Base-by-base conservation (phyloP, 1,140 invertebrate species). In the Heterodera carotae region DNA sequence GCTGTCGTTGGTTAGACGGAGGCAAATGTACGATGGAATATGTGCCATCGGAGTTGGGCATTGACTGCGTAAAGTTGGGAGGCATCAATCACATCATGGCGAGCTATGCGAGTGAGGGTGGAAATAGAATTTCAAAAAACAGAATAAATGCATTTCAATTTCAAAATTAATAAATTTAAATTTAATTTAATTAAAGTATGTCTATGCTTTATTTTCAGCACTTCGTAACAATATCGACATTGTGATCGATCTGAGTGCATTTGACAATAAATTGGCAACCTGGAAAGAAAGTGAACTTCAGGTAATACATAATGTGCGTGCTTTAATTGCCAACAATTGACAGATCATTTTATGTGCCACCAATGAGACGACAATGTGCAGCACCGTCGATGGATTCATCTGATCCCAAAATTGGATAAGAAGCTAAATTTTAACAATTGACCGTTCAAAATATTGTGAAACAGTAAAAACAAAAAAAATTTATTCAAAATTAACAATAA, bases 221-320 rank as follows among this genome's bases (percentile, higher is more conserved):
- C 72, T 74, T 59, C 72, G 72, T 25, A 74, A 74, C 15, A 64
- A 74, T 15, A 74, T 74, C 39, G 36, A 74, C 2, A 34, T 74
- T 27, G 33, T 74, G n/a, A 43, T 74, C 15, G 72, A 74, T 62
- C 29, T 74, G 59, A 62, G 18, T 62, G 72, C 72, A 7, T 64
- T 74, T 29, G 72, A 74, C 48, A 74, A 74, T 25, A 59, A 74
- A 74, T 62, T 74, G 27, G 43, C 72, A 5, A 74, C 72, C 6
- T 74, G 72, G 72, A 33, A 74, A 29, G 64, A 74, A 27, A 43
- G 69, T 2, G 69, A 71, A 71, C 33, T 71, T 56, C 34, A 33
- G n/a, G 69, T 71, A 27, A 29, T 29, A 43, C 36, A 34, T 18
- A 18, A 34, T 29, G 2, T 4, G 27, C 10, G 25, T n/a, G 36